Evolutionary conservation across 2,113 vertebrate genomes (phyloP).

Genomic region (Neodon shergylaensis): DNA sequence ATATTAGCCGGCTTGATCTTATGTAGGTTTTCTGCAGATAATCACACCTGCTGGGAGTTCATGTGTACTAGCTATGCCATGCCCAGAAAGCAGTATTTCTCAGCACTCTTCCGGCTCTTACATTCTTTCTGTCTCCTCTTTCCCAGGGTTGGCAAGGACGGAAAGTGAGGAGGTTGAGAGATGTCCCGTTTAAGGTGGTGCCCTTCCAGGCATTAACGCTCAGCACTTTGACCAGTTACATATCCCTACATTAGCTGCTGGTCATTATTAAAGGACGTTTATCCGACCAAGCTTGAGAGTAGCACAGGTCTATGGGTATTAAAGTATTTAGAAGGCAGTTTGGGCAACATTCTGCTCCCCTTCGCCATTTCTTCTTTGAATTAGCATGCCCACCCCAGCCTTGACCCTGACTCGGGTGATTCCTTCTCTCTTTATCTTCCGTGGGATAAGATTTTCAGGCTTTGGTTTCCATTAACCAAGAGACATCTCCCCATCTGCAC

Average conservation of each 20-base stretch:
- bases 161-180: not conserved
- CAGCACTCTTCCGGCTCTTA: not conserved
- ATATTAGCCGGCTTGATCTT: not conserved
- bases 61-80: not conserved
- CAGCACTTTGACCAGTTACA: not conserved
- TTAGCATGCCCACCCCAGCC: not conserved
- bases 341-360: not conserved
- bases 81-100: not conserved
- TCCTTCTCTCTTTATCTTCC: not conserved
- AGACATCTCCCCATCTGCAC: not conserved
- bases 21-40: not conserved
- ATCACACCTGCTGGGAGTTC: not conserved
- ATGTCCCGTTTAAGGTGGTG: not conserved
- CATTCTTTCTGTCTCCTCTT: not conserved
- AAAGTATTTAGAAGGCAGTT: not conserved
- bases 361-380: not conserved
- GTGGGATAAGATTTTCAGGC: not conserved
- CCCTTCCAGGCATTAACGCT: too few species aligned
- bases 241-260: not conserved
- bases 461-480: slow-evolving; percentile 2
- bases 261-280: not conserved
- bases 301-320: not conserved
- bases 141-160: not conserved
- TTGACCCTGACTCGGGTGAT: not conserved
- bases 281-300: not conserved